Evolutionary conservation across 2,113 vertebrate genomes (phyloP).

Genomic region (Hippolais icterina): DNA sequence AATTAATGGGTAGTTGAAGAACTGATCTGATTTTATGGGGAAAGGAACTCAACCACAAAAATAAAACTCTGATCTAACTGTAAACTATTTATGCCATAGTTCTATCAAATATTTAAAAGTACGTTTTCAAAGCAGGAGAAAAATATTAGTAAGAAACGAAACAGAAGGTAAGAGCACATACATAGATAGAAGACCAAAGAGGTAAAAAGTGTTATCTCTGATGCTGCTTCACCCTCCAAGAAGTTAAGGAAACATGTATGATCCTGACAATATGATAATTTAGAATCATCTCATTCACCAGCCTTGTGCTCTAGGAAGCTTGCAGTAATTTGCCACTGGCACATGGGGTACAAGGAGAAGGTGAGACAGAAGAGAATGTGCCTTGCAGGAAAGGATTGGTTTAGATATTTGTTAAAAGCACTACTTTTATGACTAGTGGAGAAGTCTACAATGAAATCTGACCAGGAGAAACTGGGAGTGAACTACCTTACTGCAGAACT

Average conservation of each 20-base stretch:
- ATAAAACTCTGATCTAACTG: neutral
- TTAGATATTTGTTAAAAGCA: neutral
- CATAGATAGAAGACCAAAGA: neutral
- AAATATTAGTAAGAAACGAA: neutral
- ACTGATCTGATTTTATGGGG: neutral
- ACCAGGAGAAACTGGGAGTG: neutral
- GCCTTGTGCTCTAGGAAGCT: neutral
- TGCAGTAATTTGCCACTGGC: neutral
- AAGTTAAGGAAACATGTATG: neutral
- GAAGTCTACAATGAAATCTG: neutral
- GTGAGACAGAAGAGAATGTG: neutral
- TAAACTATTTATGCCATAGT: neutral
- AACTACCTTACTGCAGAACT: neutral
- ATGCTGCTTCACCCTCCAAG: neutral
- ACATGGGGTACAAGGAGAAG: neutral
- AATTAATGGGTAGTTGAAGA: neutral
- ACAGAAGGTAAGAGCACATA: neutral
- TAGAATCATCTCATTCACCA: neutral
- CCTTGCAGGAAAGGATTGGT: neutral
- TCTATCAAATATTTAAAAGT: neutral
- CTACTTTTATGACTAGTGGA: neutral
- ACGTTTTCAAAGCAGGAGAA: neutral
- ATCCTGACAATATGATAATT: neutral
- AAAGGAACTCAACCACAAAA: neutral
- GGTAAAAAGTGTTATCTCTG: neutral